phyloP scores from a whole-genome alignment of 2,113 vertebrate species.

The Axis porcinus region DNA sequence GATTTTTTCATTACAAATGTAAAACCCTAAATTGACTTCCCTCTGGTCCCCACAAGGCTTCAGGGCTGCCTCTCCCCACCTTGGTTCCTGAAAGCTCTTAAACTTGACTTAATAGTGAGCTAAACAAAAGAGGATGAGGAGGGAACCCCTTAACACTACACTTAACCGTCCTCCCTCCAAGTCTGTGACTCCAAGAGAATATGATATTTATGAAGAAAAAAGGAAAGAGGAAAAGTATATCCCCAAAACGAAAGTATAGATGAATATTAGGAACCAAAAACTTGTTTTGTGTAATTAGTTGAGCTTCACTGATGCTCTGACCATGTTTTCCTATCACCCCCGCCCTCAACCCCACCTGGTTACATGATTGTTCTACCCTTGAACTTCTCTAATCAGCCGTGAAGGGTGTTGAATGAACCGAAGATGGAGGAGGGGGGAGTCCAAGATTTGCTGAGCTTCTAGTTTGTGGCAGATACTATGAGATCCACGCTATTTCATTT shows the following conservation, averaged over 20 bases:
- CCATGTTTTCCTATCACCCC: not conserved
- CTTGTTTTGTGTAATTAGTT: not conserved
- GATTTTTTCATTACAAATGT: not conserved
- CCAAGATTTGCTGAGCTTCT: not conserved
- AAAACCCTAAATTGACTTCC: not conserved
- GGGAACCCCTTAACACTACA: not conserved
- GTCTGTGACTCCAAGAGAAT: not conserved
- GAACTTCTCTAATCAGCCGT: not conserved
- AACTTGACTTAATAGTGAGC: not conserved
- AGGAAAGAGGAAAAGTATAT: not conserved
- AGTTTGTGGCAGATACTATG: not conserved
- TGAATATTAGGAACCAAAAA: not conserved
- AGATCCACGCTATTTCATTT: not conserved
- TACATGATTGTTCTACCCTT: not conserved
- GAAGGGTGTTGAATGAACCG: not conserved
- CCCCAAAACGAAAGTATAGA: not conserved
- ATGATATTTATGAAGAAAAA: not conserved
- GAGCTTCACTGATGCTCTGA: not conserved
- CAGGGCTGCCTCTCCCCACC: not conserved
- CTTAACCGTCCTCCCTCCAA: not conserved
- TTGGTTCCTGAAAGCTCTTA: not conserved
- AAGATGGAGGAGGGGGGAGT: not conserved
- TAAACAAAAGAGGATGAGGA: not conserved
- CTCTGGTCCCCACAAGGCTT: not conserved
- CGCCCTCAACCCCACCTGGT: no score